Evolutionary conservation across 2,113 vertebrate species (phyloP), one percentile per base, ranked within the genome.

Genomic region (Delphinapterus leucas): DNA sequence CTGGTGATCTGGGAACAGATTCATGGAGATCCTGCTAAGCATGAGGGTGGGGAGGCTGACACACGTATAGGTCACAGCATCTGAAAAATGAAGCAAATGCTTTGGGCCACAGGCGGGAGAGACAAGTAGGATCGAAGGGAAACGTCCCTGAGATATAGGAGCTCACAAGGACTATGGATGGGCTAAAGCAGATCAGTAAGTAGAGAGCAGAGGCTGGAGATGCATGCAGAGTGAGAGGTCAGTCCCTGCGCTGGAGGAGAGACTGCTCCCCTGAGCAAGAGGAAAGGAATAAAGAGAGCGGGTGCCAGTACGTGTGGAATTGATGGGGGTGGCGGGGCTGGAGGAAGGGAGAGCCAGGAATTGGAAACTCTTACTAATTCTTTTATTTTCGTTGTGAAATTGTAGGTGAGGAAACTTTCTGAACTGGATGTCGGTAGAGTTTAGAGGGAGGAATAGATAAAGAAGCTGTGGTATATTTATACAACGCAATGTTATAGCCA

Each of bases 181-280:
- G 28, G 36, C 23, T 28, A 47, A 84, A 31, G 79, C 15, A 11
- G 33, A 36, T 17, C 17, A 12, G 33, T 12, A 17, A 68, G 26
- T 23, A 31, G 36, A 47, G 11, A 25, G 17, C 36, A 23, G 36
- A 76, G 36, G 36, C 1, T 13, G 65, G 26, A 26, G 20, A 25
- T 38, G 25, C 21, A 1, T 0, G 14, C 5, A n/a, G 53, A 20
- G 0, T 5, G 23, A 49, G 33, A 55, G 33, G 9, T 17, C 26
- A 8, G 28, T 53, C 10, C 73, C 23, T n/a, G 93, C 0, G 6
- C 28, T 26, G n/a, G 26, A 60, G 18, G 25, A 65, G 26, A 33
- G 67, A 11, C 9, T 65, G 28, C 21, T 28, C 6, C 18, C 1
- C 4, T 13, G 8, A 49, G 38, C 4, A 13, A 47, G 61, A 13